Evolutionary conservation across 2,113 vertebrate species (phyloP).

Genomic region (Psammodynastes pulverulentus): DNA sequence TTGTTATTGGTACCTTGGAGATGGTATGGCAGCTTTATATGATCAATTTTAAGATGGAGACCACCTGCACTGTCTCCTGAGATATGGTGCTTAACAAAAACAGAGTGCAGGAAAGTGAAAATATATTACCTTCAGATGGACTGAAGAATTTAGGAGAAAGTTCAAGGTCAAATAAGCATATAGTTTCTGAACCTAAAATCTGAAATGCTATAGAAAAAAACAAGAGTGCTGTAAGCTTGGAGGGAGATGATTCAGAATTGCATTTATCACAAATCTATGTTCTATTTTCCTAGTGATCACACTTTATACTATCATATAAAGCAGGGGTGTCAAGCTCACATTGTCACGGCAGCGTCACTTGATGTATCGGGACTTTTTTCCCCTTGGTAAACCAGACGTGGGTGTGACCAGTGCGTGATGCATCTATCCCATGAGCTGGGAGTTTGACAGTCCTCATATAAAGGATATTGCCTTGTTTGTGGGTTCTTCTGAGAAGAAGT

Average conservation of each 20-base stretch:
- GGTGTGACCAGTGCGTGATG: too few relatives aligned
- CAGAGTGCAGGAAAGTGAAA: neutral
- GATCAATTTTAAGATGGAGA: neutral
- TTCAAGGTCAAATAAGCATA: neutral
- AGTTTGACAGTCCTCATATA: too few relatives aligned
- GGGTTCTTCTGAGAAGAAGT: neutral
- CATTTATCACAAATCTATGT: neutral
- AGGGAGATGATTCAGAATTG: neutral
- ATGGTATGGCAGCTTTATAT: neutral
- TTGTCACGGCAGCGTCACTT: too few relatives aligned
- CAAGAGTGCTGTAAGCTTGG: neutral
- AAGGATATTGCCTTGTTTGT: neutral
- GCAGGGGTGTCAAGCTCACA: too few relatives aligned
- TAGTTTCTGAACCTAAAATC: neutral
- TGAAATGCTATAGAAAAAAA: neutral
- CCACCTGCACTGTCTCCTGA: neutral
- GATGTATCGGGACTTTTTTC: too few relatives aligned
- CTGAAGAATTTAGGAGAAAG: neutral
- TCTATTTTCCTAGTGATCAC: neutral
- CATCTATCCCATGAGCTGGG: too few relatives aligned
- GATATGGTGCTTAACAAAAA: neutral
- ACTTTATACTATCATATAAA: neutral
- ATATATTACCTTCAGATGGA: neutral
- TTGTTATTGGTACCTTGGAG: neutral
- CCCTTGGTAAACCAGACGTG: too few relatives aligned